These are phyloP conservation scores for Andrena bucephala DNA, from an alignment of 2,888 invertebrate genomes.

Conservation along the genomic window DNA sequence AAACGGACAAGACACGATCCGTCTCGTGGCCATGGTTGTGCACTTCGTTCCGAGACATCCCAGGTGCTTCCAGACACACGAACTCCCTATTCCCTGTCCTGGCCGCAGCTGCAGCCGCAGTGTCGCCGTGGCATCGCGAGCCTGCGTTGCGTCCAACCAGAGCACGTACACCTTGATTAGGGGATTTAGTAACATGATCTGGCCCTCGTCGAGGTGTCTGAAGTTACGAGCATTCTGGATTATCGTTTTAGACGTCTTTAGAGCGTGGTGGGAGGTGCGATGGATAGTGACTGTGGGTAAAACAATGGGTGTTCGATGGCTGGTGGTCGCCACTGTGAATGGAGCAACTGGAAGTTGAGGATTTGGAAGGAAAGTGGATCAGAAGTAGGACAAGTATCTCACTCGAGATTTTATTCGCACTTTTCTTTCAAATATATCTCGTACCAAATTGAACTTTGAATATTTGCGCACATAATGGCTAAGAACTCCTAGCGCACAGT, in stretches of 20 bases:
- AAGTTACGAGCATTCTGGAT: constrained; percentile 3
- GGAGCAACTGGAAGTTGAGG: background rate
- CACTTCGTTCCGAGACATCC: constrained; percentile 52
- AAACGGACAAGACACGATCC: constrained; percentile 27
- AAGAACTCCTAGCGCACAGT: background rate
- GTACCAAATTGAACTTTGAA: no score
- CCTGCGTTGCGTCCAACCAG: constrained; percentile 33
- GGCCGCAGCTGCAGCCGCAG: constrained; percentile 36
- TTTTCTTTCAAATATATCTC: no score
- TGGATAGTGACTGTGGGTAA: background rate
- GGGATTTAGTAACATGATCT: constrained; percentile 49
- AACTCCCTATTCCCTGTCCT: constrained; percentile 44
- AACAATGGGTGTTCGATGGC: background rate
- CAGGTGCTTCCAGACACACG: constrained; percentile 61
- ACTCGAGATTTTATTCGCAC: no score
- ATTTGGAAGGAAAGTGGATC: background rate
- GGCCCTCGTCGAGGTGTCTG: constrained; percentile 25
- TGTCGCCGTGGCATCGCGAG: constrained; percentile 22
- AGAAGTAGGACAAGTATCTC: no score
- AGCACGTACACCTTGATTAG: constrained; percentile 57
- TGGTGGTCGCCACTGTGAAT: background rate
- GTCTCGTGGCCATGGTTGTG: constrained; percentile 50
- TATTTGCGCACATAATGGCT: no score
- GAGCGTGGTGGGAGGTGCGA: background rate
- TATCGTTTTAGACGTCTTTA: background rate